Conservation (phyloP, 2,888 invertebrate species). For the Apamea monoglypha region DNA sequence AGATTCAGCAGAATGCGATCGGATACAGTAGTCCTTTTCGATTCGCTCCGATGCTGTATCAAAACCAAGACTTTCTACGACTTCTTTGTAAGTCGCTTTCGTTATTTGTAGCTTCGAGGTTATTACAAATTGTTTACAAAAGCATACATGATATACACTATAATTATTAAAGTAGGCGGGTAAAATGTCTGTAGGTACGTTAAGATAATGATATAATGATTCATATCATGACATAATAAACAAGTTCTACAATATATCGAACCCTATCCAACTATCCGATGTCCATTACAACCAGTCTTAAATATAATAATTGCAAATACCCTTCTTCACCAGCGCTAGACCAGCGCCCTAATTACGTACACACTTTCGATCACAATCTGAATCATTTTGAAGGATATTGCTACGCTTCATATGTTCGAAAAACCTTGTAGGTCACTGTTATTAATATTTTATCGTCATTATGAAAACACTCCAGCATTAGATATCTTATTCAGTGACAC, state of each 20-base stretch:
- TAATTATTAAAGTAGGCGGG: not conserved
- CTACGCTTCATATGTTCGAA: no score
- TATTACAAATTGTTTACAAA: slow-evolving; percentile 1
- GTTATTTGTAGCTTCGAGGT: not conserved
- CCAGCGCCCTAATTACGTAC: no score
- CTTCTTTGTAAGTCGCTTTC: not conserved
- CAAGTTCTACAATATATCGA: slow-evolving; percentile 2
- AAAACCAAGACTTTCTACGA: not conserved
- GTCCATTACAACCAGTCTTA: not conserved
- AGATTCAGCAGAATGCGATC: not conserved
- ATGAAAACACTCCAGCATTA: not conserved
- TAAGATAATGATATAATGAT: not conserved
- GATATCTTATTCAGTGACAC: no score
- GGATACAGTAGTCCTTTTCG: not conserved
- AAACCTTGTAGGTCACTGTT: not conserved
- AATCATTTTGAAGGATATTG: no score
- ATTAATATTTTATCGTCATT: not conserved
- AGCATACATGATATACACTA: not conserved
- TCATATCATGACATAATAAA: not conserved
- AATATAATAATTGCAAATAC: not conserved
- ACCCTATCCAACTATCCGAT: not conserved
- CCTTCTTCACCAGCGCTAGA: not conserved
- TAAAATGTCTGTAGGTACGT: not conserved
- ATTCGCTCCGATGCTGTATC: not conserved
- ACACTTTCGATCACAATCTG: no score